These are phyloP conservation scores for Drosophila longiperda DNA, from an alignment of 2,888 invertebrate genomes.

Conservation along the genomic window DNA sequence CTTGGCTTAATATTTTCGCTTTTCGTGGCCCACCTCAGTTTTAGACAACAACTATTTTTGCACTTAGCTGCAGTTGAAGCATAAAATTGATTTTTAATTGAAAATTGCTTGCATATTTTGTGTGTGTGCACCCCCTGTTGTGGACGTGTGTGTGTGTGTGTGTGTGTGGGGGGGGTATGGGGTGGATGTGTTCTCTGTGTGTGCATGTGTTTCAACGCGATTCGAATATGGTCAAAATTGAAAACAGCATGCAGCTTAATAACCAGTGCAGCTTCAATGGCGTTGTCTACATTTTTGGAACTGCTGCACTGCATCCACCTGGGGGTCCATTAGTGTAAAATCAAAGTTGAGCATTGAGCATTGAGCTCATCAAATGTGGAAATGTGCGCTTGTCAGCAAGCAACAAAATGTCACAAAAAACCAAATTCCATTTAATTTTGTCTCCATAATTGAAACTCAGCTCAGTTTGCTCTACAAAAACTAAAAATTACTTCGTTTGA, in stretches of 20 bases:
- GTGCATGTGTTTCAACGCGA: slow-evolving; percentile 5
- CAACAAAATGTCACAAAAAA: background rate
- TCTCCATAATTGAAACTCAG: background rate
- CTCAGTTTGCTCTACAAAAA: background rate
- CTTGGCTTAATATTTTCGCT: slow-evolving; percentile 49
- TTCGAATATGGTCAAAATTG: slow-evolving; percentile 3
- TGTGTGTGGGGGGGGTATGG: background rate
- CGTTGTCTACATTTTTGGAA: background rate
- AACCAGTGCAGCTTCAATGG: slow-evolving; percentile 3
- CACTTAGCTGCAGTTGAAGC: slow-evolving; percentile 79
- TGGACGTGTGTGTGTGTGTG: background rate
- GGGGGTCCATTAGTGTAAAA: background rate
- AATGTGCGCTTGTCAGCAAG: background rate
- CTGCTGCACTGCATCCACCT: background rate
- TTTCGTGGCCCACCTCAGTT: slow-evolving; percentile 46
- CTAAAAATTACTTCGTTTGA: background rate
- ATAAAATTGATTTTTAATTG: slow-evolving; percentile 82
- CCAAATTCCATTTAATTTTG: background rate
- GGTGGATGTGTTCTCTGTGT: background rate
- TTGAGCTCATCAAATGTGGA: background rate
- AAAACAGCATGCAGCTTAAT: slow-evolving; percentile 15
- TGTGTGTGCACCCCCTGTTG: slow-evolving; percentile 16
- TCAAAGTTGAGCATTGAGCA: background rate
- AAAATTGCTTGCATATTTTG: slow-evolving; percentile 80
- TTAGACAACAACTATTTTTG: slow-evolving; percentile 58